Evolutionary conservation across 92 coral and sea anemone genomes (phyloP).

Genomic region (Porites cylindrica): DNA sequence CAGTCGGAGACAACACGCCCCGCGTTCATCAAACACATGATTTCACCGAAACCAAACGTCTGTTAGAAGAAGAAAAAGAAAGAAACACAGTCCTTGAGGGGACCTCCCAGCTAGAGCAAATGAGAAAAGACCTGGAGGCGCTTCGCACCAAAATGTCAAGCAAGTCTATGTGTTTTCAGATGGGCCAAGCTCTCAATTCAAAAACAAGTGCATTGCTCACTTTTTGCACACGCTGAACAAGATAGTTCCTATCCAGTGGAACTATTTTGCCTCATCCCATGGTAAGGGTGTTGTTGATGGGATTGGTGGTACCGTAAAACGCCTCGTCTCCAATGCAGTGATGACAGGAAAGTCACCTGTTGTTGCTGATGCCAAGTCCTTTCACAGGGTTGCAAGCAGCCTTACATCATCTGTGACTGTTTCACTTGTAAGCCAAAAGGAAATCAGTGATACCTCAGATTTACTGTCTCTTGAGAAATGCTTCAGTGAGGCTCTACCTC

Average conservation of each 20-base stretch:
- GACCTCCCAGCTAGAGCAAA: background rate
- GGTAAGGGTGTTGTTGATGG: constrained; percentile 82
- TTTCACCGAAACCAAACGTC: background rate
- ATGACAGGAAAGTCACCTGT: constrained; percentile 40
- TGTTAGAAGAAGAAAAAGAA: background rate
- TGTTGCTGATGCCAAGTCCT: constrained; percentile 70
- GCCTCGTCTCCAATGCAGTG: constrained; percentile 80
- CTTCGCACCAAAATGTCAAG: constrained; percentile 32
- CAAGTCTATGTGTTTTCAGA: constrained; percentile 66
- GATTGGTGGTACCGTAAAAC: constrained; percentile 76
- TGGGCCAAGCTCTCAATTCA: constrained; percentile 80
- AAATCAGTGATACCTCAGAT: constrained; percentile 50
- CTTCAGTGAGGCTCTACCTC: constrained; percentile 44
- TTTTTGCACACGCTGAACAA: constrained; percentile 59
- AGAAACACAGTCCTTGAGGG: background rate
- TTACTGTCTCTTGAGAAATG: constrained; percentile 41
- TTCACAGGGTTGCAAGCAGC: constrained; percentile 54
- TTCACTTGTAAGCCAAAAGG: constrained; percentile 51
- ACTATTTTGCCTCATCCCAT: constrained; percentile 80
- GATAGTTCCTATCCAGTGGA: constrained; percentile 67
- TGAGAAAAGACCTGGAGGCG: constrained; percentile 9
- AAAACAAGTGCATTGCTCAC: constrained; percentile 71
- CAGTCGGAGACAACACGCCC: background rate
- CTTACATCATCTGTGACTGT: constrained; percentile 49
- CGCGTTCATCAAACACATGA: background rate